phyloP scores from a whole-genome alignment of 2,797 vertebrate species.

The Paedocypris micromegethes region DNA sequence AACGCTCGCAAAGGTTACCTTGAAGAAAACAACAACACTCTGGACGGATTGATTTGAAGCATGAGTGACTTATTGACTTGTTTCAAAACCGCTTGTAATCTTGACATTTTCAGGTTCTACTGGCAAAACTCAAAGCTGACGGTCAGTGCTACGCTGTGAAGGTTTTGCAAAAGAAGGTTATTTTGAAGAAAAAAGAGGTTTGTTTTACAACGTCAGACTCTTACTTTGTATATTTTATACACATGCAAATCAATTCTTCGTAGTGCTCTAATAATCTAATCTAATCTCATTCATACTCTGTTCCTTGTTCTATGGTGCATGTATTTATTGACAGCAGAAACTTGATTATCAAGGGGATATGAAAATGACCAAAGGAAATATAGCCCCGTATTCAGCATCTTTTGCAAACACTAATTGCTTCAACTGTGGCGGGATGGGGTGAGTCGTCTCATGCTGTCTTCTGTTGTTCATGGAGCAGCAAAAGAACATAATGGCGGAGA shows the following conservation, averaged over 20 bases:
- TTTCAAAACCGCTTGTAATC: slow-evolving; percentile 53
- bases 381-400: no score
- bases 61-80: slow-evolving; percentile 37
- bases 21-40: slow-evolving; percentile 6
- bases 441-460: slow-evolving; percentile 4
- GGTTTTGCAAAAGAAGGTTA: slow-evolving; percentile 95
- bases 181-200: slow-evolving; percentile 97
- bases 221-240: neutral
- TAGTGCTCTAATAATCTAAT: slow-evolving; percentile 53
- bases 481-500: slow-evolving; percentile 97
- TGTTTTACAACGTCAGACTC: neutral
- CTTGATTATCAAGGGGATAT: no score
- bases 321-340: no score
- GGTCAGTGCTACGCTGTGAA: slow-evolving; percentile 91
- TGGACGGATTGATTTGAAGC: neutral
- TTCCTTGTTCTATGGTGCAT: slow-evolving; percentile 53
- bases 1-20: slow-evolving; percentile 50
- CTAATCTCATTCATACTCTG: slow-evolving; percentile 58
- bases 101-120: slow-evolving; percentile 77
- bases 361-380: neutral
- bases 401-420: no score
- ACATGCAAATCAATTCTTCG: neutral
- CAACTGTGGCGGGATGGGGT: neutral
- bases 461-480: slow-evolving; percentile 65
- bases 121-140: slow-evolving; percentile 89